Evolutionary conservation across 92 coral and sea anemone genomes (phyloP).

Genomic region (Blastomussa wellsi): DNA sequence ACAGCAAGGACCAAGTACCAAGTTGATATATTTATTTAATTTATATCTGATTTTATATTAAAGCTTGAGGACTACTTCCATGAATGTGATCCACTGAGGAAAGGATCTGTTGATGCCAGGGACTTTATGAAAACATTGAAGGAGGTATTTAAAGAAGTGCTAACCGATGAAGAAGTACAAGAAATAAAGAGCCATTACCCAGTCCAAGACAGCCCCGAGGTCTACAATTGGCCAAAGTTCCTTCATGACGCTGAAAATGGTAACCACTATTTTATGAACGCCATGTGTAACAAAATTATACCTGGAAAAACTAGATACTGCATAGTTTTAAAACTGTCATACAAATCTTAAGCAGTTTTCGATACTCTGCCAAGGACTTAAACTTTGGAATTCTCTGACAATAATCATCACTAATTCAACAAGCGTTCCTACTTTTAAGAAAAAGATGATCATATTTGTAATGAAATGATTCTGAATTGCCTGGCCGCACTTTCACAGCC

Average conservation of each 20-base stretch:
- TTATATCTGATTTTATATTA: background rate
- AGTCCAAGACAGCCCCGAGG: background rate
- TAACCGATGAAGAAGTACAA: constrained; percentile 16
- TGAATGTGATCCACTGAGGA: constrained; percentile 24
- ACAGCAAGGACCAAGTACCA: too few relatives aligned
- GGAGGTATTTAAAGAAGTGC: background rate
- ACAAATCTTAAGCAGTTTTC: background rate
- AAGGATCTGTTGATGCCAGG: constrained; percentile 8
- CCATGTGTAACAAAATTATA: background rate
- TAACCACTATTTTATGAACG: background rate
- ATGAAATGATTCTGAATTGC: too few relatives aligned
- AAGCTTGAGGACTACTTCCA: constrained; percentile 24
- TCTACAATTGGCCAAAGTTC: constrained; percentile 25
- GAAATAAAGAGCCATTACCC: constrained; percentile 14
- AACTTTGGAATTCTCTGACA: too few relatives aligned
- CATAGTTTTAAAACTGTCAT: too few relatives aligned
- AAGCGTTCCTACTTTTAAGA: too few relatives aligned
- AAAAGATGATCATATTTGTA: too few relatives aligned
- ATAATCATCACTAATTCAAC: too few relatives aligned
- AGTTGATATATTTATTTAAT: background rate
- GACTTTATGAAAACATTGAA: constrained; percentile 7
- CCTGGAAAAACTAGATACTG: background rate
- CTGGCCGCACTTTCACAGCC: too few relatives aligned
- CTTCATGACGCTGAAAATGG: constrained; percentile 27
- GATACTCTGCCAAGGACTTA: too few relatives aligned